Evolutionary conservation across 1,140 invertebrate species (phyloP), one percentile per base, ranked within the genome.

Genomic region (Apis florea): DNA sequence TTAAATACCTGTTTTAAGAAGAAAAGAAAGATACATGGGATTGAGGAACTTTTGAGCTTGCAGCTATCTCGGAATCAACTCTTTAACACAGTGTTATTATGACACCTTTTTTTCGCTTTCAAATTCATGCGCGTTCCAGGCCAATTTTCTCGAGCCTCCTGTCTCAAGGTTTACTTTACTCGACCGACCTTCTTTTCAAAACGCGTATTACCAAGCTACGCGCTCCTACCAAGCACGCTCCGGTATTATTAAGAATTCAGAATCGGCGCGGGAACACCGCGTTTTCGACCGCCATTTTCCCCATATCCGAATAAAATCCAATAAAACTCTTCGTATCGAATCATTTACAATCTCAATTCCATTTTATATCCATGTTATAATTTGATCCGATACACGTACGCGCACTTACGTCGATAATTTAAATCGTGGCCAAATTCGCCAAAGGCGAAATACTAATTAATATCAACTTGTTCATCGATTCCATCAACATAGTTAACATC

Each of bases 121-220:
- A 54, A 59, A 61, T 73, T 59, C 70, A 59, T 40, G 5, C 70
- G 59, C 40, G 26, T 73, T n/a, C 31, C 56, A 15, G 70, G 31
- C 70, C 70, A 73, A 73, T 73, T 73, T 73, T 59, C 56, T 73
- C 56, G 15, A 73, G 70, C 47, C 21, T 15, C 21, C n/a, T 47
- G 70, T 73, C 70, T 73, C 70, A 73, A 73, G 70, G 70, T 73
- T 61, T 59, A 61, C 31, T 61, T 40, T 40, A 6, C 70, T 73
- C 40, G 19, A 49, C 70, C 49, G 70, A 73, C 70, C 70, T 73
- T 72, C 70, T 72, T 73, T 58, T 40, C 15, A 73, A 73, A 59
- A 40, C 40, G 49, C 54, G 31, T 70, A 53, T 26, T 31, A 47
- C 70, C 70, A 21, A 67, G 19, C 11, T 31, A 1, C n/a, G 21